Evolutionary conservation across 2,113 vertebrate genomes (phyloP).

Genomic region (Camelus dromedarius): DNA sequence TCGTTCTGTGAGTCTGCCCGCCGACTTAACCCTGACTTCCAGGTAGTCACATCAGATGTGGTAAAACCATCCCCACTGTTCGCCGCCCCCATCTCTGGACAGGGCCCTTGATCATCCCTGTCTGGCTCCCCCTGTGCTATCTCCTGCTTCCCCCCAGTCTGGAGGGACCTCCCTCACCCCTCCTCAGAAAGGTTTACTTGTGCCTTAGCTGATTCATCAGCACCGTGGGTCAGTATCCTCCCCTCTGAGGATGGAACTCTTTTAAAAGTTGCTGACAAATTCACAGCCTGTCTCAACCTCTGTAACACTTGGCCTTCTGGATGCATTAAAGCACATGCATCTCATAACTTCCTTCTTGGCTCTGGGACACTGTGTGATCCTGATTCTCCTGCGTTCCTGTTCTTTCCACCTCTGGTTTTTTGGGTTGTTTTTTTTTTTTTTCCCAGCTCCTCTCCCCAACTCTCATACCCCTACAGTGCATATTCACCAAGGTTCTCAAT

Average conservation of each 20-base stretch:
- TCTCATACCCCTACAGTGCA: rapidly evolving
- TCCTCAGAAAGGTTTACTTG: neutral
- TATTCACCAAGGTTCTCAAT: neutral
- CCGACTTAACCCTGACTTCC: neutral
- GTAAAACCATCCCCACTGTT: rapidly evolving
- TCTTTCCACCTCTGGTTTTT: neutral
- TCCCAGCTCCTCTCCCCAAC: neutral
- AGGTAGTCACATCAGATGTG: neutral
- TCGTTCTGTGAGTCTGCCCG: neutral
- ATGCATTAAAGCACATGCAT: neutral
- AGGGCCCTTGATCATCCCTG: neutral
- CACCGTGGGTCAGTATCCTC: neutral
- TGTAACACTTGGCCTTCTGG: too few relatives aligned
- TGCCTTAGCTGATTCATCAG: neutral
- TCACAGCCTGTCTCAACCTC: neutral
- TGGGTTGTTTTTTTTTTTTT: neutral
- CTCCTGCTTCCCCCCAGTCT: neutral
- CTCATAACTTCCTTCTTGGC: rapidly evolving
- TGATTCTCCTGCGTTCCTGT: neutral
- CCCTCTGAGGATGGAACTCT: neutral
- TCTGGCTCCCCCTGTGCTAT: neutral
- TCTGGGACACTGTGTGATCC: neutral
- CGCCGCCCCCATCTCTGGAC: rapidly evolving
- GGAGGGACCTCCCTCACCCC: rapidly evolving
- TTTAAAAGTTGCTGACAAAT: neutral